Conservation (phyloP, 2,888 invertebrate genomes). For the Julus scandinavius region DNA sequence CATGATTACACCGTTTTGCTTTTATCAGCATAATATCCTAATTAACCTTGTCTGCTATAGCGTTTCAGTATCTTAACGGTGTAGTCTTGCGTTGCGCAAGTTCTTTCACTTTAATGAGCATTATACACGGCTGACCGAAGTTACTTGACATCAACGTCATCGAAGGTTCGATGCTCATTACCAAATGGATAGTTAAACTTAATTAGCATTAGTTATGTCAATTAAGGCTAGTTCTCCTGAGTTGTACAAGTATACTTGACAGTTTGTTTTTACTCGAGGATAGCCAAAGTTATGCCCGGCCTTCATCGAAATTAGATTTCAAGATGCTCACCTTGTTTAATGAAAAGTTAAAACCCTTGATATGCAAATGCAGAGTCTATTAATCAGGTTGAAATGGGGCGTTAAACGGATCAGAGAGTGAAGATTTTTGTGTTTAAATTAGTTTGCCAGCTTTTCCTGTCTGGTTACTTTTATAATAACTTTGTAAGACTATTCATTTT, state of each 20-base stretch:
- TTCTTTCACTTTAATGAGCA: not conserved
- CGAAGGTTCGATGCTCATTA: not conserved
- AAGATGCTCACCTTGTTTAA: not conserved
- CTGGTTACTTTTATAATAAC: not conserved
- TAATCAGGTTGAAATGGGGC: not conserved
- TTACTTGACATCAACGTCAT: not conserved
- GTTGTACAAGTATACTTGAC: not conserved
- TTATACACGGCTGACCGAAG: not conserved
- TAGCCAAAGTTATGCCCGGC: not conserved
- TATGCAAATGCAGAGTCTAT: not conserved
- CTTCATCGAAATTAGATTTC: not conserved
- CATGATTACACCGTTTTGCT: not conserved
- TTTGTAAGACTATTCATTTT: too few relatives aligned
- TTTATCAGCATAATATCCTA: conserved; percentile 4
- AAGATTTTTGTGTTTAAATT: not conserved
- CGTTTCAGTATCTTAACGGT: not conserved
- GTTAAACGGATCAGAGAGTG: not conserved
- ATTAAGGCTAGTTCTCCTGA: not conserved
- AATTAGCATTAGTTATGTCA: not conserved
- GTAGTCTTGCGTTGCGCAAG: not conserved
- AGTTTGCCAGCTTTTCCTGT: not conserved
- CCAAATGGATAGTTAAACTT: not conserved
- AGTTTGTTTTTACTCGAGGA: not conserved
- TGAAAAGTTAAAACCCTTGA: not conserved
- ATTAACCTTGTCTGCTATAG: not conserved